phyloP scores from a whole-genome alignment of 2,113 vertebrate species.

The Sminthopsis crassicaudata region DNA sequence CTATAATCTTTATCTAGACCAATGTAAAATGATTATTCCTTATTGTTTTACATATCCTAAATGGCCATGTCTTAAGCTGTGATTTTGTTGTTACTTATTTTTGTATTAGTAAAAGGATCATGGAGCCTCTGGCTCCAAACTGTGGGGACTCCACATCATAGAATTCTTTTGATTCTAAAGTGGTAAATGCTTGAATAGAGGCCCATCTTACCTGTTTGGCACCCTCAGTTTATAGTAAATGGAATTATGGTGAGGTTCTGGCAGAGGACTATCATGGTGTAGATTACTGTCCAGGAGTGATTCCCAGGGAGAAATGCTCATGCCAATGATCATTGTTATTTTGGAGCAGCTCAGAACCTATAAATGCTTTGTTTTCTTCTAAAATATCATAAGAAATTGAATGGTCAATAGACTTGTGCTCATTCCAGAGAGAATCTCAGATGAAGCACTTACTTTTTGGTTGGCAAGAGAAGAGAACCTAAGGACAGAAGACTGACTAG shows the following conservation, averaged over 20 bases:
- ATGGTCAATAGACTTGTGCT: background rate
- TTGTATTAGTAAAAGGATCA: background rate
- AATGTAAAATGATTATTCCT: background rate
- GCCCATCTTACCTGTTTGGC: background rate
- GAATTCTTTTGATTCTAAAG: background rate
- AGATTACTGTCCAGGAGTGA: background rate
- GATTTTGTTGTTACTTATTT: constrained; percentile 30
- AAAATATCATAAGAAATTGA: background rate
- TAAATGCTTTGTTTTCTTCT: background rate
- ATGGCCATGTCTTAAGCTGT: background rate
- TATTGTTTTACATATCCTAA: constrained; percentile 22
- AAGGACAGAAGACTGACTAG: constrained; percentile 1
- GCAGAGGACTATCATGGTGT: background rate
- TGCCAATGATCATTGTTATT: background rate
- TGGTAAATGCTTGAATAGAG: background rate
- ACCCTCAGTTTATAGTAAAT: background rate
- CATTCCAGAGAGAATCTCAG: background rate
- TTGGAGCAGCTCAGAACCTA: background rate
- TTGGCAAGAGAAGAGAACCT: background rate
- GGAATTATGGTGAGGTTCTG: background rate
- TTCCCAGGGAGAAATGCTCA: background rate
- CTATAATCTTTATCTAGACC: background rate
- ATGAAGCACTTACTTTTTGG: background rate
- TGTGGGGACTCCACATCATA: background rate
- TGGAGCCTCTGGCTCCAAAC: background rate